phyloP scores from a whole-genome alignment of 2,888 invertebrate genomes.

The Drosophila prostipennis region DNA sequence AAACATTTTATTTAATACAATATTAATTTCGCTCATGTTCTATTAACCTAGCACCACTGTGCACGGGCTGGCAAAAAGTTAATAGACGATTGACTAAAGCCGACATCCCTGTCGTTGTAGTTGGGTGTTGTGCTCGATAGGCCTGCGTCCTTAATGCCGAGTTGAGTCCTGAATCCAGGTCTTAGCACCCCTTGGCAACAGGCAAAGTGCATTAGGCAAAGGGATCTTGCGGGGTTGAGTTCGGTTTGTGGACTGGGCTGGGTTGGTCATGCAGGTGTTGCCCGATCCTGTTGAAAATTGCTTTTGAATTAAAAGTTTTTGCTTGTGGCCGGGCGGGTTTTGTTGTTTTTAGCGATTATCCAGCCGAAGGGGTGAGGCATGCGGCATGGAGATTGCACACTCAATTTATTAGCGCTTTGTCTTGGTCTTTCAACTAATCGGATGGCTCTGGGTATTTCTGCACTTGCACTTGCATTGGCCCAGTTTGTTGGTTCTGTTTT shows the following conservation, averaged over 20 bases:
- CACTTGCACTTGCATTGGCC: slow-evolving; percentile 62
- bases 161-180: slow-evolving; percentile 44
- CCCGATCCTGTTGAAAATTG: slow-evolving; percentile 61
- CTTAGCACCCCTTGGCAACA: slow-evolving; percentile 73
- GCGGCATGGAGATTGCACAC: slow-evolving; percentile 28
- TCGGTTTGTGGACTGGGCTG: slow-evolving; percentile 11
- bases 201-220: slow-evolving; percentile 72
- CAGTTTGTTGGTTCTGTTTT: slow-evolving; percentile 45
- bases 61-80: slow-evolving; percentile 75
- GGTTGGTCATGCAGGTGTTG: slow-evolving; percentile 73
- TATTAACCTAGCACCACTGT: slow-evolving; percentile 14
- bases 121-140: slow-evolving; percentile 2
- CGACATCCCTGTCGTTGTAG: slow-evolving; percentile 55
- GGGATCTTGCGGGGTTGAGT: slow-evolving; percentile 18
- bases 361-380: slow-evolving; percentile 33
- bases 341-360: slow-evolving; percentile 72
- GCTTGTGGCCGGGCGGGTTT: slow-evolving; percentile 71
- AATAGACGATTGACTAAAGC: slow-evolving; percentile 81
- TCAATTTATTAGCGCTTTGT: slow-evolving; percentile 61
- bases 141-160: slow-evolving; percentile 1
- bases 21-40: not conserved
- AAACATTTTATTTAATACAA: no score
- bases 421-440: slow-evolving; percentile 32
- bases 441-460: slow-evolving; percentile 24
- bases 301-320: slow-evolving; percentile 62